A percentile compares a stretch with the other conserved stretches of the same genome.
These are phyloP conservation scores for Diphyllodes magnificus DNA, from an alignment of 2,113 vertebrate species.

Conservation along the genomic window DNA sequence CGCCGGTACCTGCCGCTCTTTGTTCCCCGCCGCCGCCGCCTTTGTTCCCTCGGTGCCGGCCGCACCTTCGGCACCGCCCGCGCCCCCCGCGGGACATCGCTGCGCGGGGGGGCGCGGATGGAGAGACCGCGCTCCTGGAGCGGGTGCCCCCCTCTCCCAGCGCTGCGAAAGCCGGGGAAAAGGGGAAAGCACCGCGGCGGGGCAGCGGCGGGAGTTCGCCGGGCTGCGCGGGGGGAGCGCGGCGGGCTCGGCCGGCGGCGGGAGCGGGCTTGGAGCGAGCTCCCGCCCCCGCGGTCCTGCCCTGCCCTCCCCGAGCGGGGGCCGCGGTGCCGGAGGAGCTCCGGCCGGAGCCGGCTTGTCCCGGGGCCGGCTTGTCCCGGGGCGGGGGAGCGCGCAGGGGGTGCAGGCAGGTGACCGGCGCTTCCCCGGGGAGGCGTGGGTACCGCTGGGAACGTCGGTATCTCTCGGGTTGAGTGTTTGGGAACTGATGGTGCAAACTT, in stretches of 20 bases:
- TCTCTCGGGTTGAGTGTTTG: background rate
- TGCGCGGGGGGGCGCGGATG: background rate
- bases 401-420: background rate
- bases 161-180: background rate
- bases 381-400: background rate
- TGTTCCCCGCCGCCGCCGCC: conserved; percentile 45
- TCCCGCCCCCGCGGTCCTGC: background rate
- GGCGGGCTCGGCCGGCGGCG: background rate
- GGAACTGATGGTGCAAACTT: background rate
- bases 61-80: background rate
- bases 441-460: fast-evolving
- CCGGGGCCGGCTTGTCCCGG: background rate
- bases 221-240: background rate
- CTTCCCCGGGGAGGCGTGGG: background rate
- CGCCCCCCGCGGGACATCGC: background rate
- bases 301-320: background rate
- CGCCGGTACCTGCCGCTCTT: conserved; percentile 45
- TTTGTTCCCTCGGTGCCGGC: conserved; percentile 53
- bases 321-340: background rate
- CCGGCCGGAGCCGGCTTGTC: background rate
- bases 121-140: background rate
- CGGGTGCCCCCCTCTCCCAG: background rate
- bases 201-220: background rate
- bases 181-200: background rate
- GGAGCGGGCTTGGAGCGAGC: background rate